Conservation (phyloP, 2,888 invertebrate species). For the Erannis defoliaria region DNA sequence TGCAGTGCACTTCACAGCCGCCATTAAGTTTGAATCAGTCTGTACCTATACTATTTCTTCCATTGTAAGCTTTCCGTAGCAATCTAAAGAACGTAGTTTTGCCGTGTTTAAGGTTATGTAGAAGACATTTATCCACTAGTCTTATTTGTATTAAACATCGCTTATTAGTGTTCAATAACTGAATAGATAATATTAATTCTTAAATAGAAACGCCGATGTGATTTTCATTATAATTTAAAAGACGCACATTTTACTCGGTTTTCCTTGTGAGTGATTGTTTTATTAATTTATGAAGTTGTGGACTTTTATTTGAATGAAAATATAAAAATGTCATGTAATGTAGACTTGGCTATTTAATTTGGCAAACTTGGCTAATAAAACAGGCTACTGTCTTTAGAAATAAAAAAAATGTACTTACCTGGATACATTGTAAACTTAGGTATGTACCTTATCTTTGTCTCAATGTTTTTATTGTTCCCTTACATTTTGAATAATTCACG, state of each 20-base stretch:
- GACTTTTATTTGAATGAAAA: too few relatives aligned
- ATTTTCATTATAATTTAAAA: slow-evolving; percentile 7
- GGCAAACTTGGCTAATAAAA: too few relatives aligned
- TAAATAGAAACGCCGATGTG: neutral
- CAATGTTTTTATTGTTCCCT: neutral
- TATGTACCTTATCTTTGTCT: too few relatives aligned
- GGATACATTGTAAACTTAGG: too few relatives aligned
- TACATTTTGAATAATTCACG: too few relatives aligned
- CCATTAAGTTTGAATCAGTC: too few relatives aligned
- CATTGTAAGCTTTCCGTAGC: slow-evolving; percentile 23
- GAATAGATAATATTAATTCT: slow-evolving; percentile 9
- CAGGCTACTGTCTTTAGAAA: too few relatives aligned
- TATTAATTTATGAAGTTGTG: neutral
- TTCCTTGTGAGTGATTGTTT: neutral
- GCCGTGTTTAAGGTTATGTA: slow-evolving; percentile 58
- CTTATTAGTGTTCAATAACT: slow-evolving; percentile 44
- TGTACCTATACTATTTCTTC: slow-evolving; percentile 52
- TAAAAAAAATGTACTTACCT: too few relatives aligned
- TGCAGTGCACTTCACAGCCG: too few relatives aligned
- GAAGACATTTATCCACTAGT: slow-evolving; percentile 69
- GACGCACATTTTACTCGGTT: neutral
- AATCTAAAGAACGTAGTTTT: slow-evolving; percentile 49
- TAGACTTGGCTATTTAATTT: too few relatives aligned
- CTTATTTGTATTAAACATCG: slow-evolving; percentile 59
- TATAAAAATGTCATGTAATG: too few relatives aligned